These are phyloP conservation scores for sheep (Ovis aries) DNA, from an alignment of 2,113 vertebrate species.

Conservation along the genomic window DNA sequence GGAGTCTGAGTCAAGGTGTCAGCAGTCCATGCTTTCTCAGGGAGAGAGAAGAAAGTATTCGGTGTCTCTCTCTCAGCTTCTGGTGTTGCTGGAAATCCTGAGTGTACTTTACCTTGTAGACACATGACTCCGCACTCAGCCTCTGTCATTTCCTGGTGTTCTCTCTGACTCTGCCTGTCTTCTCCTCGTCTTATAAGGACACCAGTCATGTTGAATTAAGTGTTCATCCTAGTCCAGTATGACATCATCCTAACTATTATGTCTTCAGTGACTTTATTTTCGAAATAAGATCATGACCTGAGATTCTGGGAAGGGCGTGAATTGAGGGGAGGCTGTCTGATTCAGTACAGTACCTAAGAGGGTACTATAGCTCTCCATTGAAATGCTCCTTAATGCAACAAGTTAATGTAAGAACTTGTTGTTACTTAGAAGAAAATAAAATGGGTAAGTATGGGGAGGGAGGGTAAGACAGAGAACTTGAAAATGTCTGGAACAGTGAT, in stretches of 20 bases:
- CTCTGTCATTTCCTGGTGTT: neutral
- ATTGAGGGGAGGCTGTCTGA: neutral
- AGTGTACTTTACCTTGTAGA: neutral
- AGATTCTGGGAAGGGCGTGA: neutral
- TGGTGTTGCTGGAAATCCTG: neutral
- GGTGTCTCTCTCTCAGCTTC: neutral
- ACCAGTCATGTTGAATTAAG: neutral
- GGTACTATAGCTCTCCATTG: neutral
- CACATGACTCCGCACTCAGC: neutral
- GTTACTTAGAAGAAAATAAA: neutral
- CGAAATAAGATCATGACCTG: neutral
- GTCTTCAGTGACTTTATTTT: neutral
- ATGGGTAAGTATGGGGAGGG: neutral
- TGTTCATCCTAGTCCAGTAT: neutral
- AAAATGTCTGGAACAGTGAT: neutral
- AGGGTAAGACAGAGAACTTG: neutral
- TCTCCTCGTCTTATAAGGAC: neutral
- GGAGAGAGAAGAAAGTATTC: neutral
- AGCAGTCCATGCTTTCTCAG: neutral
- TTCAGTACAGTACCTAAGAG: neutral
- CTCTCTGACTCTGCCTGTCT: neutral
- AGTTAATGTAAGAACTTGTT: neutral
- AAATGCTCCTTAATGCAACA: neutral
- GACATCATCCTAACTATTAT: neutral
- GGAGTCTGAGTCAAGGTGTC: neutral